These are phyloP conservation scores for Rotaria magnacalcarata DNA, from an alignment of 2,888 invertebrate species.

Conservation along the genomic window DNA sequence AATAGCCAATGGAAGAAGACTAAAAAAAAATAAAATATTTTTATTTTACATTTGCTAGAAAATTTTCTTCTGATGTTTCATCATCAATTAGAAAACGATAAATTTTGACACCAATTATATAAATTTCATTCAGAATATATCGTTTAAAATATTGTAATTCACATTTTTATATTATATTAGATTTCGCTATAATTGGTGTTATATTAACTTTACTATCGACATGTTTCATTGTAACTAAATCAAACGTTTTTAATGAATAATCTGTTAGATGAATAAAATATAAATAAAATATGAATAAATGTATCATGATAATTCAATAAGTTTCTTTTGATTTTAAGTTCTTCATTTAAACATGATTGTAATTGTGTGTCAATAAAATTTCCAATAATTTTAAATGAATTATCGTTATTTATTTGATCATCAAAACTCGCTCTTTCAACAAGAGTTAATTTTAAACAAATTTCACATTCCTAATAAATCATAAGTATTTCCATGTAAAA, in stretches of 20 bases:
- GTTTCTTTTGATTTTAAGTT: constrained; percentile 89
- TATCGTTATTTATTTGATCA: constrained; percentile 98
- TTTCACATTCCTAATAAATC: constrained; percentile 62
- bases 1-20: constrained; percentile 90
- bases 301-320: constrained; percentile 86
- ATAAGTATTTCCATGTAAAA: constrained; percentile 91
- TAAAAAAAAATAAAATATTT: constrained; percentile 47
- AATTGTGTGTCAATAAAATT: constrained; percentile 97
- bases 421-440: constrained; percentile 99
- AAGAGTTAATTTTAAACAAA: constrained; percentile 72
- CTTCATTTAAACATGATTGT: constrained; percentile 80
- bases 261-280: constrained; percentile 97
- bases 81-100: constrained; percentile 97
- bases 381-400: constrained; percentile 83
- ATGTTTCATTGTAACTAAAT: constrained; percentile 88
- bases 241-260: constrained; percentile 67
- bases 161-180: constrained; percentile 94
- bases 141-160: constrained; percentile 93
- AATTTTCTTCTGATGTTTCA: constrained; percentile 84
- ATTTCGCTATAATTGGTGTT: constrained; percentile 97
- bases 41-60: constrained; percentile 40
- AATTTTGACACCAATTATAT: constrained; percentile 87
- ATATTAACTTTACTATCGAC: constrained; percentile 91
- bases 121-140: constrained; percentile 81
- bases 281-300: constrained; percentile 86